These are phyloP conservation scores for Embiotoca jacksoni DNA, from an alignment of 2,113 vertebrate genomes.

Conservation along the genomic window DNA sequence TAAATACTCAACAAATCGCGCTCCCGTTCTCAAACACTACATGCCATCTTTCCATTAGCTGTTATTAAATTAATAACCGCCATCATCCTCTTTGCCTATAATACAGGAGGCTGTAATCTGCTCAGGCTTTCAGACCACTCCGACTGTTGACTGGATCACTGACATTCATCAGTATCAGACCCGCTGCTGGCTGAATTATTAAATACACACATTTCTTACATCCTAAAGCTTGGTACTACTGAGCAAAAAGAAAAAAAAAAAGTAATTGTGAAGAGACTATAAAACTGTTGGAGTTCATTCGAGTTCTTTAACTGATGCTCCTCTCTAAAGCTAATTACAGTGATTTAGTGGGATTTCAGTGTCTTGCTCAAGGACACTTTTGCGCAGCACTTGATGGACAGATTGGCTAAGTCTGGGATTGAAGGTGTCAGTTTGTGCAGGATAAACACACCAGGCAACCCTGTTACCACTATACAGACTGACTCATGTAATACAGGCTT, in stretches of 20 bases:
- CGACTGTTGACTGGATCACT: conserved; percentile 55
- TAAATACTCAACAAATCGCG: no score
- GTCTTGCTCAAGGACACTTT: conserved; percentile 43
- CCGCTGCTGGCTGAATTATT: conserved; percentile 52
- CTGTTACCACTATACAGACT: no score
- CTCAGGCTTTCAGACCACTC: conserved; percentile 54
- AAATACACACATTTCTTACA: conserved; percentile 41
- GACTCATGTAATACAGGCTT: background rate
- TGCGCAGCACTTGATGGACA: conserved; percentile 14
- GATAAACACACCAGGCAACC: background rate
- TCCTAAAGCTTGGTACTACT: conserved; percentile 26
- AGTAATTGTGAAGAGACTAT: conserved; percentile 32
- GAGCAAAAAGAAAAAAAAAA: conserved; percentile 6
- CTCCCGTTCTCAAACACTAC: background rate
- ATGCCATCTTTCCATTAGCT: conserved; percentile 60
- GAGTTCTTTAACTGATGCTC: conserved; percentile 51
- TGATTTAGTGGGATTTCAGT: conserved; percentile 49
- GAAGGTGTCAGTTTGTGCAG: conserved; percentile 12
- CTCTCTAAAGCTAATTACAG: conserved; percentile 45
- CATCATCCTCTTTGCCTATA: conserved; percentile 68
- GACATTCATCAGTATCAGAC: conserved; percentile 43
- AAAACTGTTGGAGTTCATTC: conserved; percentile 51
- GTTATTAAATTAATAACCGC: conserved; percentile 65
- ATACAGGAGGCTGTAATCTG: conserved; percentile 50
- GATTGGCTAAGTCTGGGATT: conserved; percentile 8